Conservation (phyloP, 1,140 invertebrate species). For the Pinna nobilis region DNA sequence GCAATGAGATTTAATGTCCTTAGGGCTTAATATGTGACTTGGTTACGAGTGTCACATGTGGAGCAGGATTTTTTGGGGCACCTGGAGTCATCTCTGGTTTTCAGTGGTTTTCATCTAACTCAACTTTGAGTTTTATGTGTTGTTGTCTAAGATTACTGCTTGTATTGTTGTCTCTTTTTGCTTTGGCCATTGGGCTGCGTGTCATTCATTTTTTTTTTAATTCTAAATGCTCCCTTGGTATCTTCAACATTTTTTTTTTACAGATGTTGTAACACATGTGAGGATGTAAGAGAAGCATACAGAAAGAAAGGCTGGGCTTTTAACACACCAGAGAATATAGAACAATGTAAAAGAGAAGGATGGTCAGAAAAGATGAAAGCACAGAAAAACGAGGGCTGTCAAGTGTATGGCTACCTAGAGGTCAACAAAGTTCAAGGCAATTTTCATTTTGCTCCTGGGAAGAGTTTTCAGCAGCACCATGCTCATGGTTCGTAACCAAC, state of each 20-base stretch:
- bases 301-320: conserved; percentile 90
- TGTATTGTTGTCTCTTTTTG: too few relatives aligned
- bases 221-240: background rate
- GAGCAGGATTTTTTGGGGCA: too few relatives aligned
- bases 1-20: too few relatives aligned
- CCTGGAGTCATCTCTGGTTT: too few relatives aligned
- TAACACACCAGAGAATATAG: conserved; percentile 84
- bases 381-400: conserved; percentile 81
- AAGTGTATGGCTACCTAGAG: conserved; percentile 94
- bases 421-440: conserved; percentile 97
- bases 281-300: conserved; percentile 96
- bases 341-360: conserved; percentile 92
- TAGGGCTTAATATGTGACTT: too few relatives aligned
- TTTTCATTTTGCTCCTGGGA: conserved; percentile 97
- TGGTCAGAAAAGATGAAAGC: conserved; percentile 80
- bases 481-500: conserved; percentile 81
- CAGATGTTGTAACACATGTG: conserved; percentile 97
- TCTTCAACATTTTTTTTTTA: background rate
- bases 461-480: conserved; percentile 94
- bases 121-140: background rate
- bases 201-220: background rate
- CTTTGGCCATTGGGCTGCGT: too few relatives aligned
- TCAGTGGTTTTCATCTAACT: too few relatives aligned
- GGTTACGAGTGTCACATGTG: too few relatives aligned
- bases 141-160: background rate